Percentiles rank a stretch among this genome's conserved stretches.
These are phyloP conservation scores for Cuniculus paca DNA, from an alignment of 2,797 vertebrate species.

Conservation along the genomic window DNA sequence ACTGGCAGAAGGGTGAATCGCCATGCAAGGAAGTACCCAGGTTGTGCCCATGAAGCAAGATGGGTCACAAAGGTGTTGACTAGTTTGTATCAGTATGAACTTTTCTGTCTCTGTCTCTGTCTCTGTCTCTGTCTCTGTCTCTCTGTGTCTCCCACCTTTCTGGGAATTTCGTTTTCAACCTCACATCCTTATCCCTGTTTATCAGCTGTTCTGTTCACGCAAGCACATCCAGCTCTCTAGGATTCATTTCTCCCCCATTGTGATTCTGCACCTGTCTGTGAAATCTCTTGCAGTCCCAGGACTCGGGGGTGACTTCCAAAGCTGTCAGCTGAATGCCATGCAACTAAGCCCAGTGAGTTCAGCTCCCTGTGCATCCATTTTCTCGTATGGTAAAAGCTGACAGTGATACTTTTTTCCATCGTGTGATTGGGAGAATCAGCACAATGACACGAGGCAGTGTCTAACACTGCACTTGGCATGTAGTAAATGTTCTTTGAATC, in stretches of 20 bases:
- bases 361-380: conserved; percentile 40
- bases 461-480: conserved; percentile 45
- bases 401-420: background rate
- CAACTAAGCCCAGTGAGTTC: background rate
- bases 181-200: background rate
- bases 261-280: background rate
- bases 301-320: background rate
- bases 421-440: conserved; percentile 33
- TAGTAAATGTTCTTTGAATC: conserved; percentile 61
- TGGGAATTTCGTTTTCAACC: background rate
- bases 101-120: background rate
- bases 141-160: background rate
- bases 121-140: background rate
- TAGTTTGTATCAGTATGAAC: background rate
- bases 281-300: background rate
- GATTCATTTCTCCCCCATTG: background rate
- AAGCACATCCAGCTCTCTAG: background rate
- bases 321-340: background rate
- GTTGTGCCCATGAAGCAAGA: background rate
- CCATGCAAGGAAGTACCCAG: background rate
- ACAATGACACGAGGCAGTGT: background rate
- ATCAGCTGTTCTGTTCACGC: background rate
- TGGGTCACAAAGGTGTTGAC: background rate
- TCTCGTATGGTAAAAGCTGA: conserved; percentile 6
- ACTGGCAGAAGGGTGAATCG: background rate